Base-by-base conservation (phyloP, 2,888 invertebrate genomes). In the Aricia artaxerxes region DNA sequence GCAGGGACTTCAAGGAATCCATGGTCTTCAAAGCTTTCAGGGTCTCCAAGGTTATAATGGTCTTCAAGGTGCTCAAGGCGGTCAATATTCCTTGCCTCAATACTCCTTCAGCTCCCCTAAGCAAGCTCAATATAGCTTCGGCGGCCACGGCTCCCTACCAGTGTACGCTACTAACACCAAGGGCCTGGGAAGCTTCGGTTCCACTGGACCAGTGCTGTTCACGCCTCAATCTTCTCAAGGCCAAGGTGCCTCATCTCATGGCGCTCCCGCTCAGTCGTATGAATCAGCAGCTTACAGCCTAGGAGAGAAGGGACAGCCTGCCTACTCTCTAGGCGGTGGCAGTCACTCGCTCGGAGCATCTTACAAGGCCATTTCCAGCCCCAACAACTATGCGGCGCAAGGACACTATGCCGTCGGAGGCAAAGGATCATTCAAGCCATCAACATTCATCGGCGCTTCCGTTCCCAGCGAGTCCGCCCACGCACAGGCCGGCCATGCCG, bases 151-250 rank as follows among this genome's bases (percentile, higher is more conserved):
- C 4, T 87, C 86, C 78, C 87, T 88, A 53, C 93, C 93, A 44
- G 87, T 91, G 7, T 94, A 94, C 81, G 90, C 93, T 57, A 83
- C 89, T 60, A 92, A 92, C 61, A 87, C 89, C n/a, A 94, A 94
- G 82, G 94, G 94, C 40, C 86, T 94, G 31, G 90, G 94, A 60
- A 91, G 93, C 24, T 94, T 90, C 79, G 84, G 89, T 77, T 90
- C 93, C 35, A 93, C 92, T 79, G 92, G 93, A 38, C 94, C 94
- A 24, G 93, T 94, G 9, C 83, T 93, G 16, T 94, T 94, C 82
- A 88, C 87, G 80, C 94, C 94, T 13, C 88, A 91, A 73, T 84
- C 87, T 73, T 88, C 91, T 9, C 84, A 85, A 44, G 81, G 81
- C 64, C 87, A 87, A 38, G 85, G 84, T n/a, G 80, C 84, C 61